Evolutionary conservation across 2,888 invertebrate species (phyloP).

Genomic region (Panopea generosa): DNA sequence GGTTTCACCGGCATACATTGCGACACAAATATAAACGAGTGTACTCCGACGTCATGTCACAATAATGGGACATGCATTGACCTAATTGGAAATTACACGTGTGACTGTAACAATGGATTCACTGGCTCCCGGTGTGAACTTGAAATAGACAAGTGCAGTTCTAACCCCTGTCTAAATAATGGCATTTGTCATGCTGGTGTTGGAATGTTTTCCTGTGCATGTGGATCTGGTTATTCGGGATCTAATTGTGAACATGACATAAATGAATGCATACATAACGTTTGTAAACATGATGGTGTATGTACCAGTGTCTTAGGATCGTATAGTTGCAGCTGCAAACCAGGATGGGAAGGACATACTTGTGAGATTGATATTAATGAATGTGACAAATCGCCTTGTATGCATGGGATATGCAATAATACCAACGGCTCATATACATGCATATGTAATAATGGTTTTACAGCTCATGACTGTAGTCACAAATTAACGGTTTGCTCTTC

Average conservation of each 20-base stretch:
- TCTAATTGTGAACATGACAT: too few relatives aligned
- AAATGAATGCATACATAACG: too few relatives aligned
- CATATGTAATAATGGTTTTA: too few relatives aligned
- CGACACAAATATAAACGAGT: conserved; percentile 36
- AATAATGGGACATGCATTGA: conserved; percentile 20
- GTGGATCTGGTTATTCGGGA: not conserved
- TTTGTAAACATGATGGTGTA: conserved; percentile 5
- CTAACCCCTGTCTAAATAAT: conserved; percentile 12
- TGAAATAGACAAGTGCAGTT: conserved; percentile 34
- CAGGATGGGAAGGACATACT: conserved; percentile 25
- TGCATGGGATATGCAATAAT: conserved; percentile 23
- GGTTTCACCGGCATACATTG: conserved; percentile 25
- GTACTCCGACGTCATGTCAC: not conserved
- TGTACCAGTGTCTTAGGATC: conserved; percentile 24
- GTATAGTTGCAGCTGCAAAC: conserved; percentile 29
- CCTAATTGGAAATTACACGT: conserved; percentile 19
- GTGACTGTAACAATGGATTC: conserved; percentile 26
- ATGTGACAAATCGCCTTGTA: conserved; percentile 32
- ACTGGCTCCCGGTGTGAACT: conserved; percentile 14
- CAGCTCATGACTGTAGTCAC: too few relatives aligned
- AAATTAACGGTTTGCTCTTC: too few relatives aligned
- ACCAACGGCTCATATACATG: too few relatives aligned
- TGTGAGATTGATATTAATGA: conserved; percentile 35
- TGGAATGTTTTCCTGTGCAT: conserved; percentile 6
- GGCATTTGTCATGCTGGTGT: conserved; percentile 26